Percentiles rank a stretch among this genome's conserved stretches.
Conservation (phyloP, 1,140 invertebrate species). For the Melitaea cinxia region DNA sequence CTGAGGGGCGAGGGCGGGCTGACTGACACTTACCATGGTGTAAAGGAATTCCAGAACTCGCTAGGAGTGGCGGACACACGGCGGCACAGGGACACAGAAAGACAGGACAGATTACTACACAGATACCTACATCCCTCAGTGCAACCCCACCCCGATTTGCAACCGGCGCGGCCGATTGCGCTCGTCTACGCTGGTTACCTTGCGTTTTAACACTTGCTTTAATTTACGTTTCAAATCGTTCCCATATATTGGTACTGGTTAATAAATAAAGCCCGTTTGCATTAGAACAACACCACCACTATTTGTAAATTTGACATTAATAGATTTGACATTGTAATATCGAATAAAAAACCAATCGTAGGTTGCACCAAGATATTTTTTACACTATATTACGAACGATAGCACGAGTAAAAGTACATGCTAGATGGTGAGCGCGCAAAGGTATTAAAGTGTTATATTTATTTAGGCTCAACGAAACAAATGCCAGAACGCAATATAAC, state of each 20-base stretch:
- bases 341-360: slow-evolving; percentile 30
- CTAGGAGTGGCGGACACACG: slow-evolving; percentile 89
- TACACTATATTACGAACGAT: slow-evolving; percentile 39
- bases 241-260: slow-evolving; percentile 62
- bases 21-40: slow-evolving; percentile 96
- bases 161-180: slow-evolving; percentile 68
- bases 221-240: slow-evolving; percentile 73
- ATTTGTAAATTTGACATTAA: slow-evolving; percentile 44
- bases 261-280: slow-evolving; percentile 75
- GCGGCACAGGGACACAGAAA: slow-evolving; percentile 87
- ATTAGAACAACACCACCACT: slow-evolving; percentile 80
- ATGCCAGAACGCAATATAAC: slow-evolving; percentile 82
- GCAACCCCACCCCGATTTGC: slow-evolving; percentile 78
- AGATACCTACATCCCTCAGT: slow-evolving; percentile 84
- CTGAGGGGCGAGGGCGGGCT: slow-evolving; percentile 81
- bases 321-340: slow-evolving; percentile 11
- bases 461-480: slow-evolving; percentile 66
- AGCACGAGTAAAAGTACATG: slow-evolving; percentile 54
- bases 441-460: slow-evolving; percentile 54
- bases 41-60: slow-evolving; percentile 98
- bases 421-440: slow-evolving; percentile 61
- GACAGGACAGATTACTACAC: slow-evolving; percentile 87
- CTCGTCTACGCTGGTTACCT: slow-evolving; percentile 78
- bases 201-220: slow-evolving; percentile 78
- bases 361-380: slow-evolving; percentile 56